Evolutionary conservation across 2,797 vertebrate genomes (phyloP), one percentile per base, ranked within the genome.

Genomic region (Spinus pinus): DNA sequence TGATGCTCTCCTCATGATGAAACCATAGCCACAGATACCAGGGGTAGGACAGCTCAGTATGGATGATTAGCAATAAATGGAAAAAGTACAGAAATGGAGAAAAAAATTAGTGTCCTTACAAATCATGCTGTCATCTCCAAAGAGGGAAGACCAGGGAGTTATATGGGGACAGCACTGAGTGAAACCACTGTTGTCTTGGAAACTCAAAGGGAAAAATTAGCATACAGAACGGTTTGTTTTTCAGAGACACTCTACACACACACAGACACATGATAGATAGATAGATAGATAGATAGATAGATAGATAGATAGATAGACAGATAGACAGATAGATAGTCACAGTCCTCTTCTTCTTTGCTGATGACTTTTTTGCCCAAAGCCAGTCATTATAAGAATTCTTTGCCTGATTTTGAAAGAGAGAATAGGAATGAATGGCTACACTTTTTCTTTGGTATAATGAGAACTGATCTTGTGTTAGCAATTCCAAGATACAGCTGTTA

Each of bases 141-240:
- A 72, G 39, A 72, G 25, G 28, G 33, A 75, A 47, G 72, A 54
- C 62, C 42, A 72, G 7, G 46, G 58, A 92, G 90, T 92, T 93
- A 86, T 69, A 49, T 70, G 81, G 86, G 93, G 79, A 95, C 66
- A 93, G 50, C 72, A 35, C 58, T 23, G 86, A 87, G 65, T 82
- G 79, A 90, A 95, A 81, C 47, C 66, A 75, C 86, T 75, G 94
- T 97, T 94, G 91, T 97, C 95, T 96, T 96, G 96, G 95, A 96
- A 97, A 96, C 96, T 86, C 81, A 62, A 57, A 56, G 37, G 72
- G 47, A 91, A 95, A 92, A 94, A 95, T 90, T 70, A 93, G 51
- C 75, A 94, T 91, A 92, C 80, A 79, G 81, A 88, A 95, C 50
- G 54, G 58, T 44, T 85, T 77, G 39, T 74, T 91, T 94, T 94